Evolutionary conservation across 2,888 invertebrate genomes (phyloP).

Genomic region (Petrolisthes manimaculis): DNA sequence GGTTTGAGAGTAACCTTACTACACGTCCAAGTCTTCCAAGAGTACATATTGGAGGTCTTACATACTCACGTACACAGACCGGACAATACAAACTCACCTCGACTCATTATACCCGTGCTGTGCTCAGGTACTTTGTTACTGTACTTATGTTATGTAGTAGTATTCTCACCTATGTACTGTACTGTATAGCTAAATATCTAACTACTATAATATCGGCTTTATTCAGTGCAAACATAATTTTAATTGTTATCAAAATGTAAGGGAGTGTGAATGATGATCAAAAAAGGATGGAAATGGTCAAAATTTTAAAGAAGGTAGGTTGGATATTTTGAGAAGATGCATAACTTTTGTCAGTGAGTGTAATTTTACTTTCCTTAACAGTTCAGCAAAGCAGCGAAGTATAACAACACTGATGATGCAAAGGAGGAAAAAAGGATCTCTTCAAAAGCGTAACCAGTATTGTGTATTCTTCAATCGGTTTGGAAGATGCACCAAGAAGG

Average conservation of each 20-base stretch:
- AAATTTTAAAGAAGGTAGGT: too few relatives aligned
- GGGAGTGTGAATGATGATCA: too few relatives aligned
- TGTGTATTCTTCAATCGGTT: constrained; percentile 86
- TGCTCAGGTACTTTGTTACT: constrained; percentile 27
- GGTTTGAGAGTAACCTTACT: neutral
- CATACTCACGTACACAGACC: constrained; percentile 43
- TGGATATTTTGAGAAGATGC: too few relatives aligned
- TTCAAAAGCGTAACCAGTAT: constrained; percentile 70
- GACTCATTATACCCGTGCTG: constrained; percentile 45
- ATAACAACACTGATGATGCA: constrained; percentile 38
- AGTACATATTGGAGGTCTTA: constrained; percentile 49
- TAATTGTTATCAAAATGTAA: too few relatives aligned
- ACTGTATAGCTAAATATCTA: too few relatives aligned
- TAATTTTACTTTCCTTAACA: neutral
- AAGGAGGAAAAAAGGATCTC: constrained; percentile 20
- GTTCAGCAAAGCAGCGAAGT: constrained; percentile 56
- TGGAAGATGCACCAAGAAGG: constrained; percentile 84
- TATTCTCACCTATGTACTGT: too few relatives aligned
- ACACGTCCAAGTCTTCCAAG: constrained; percentile 13
- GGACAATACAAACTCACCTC: constrained; percentile 52
- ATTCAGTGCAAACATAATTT: too few relatives aligned
- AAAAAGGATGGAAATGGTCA: too few relatives aligned
- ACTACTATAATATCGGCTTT: too few relatives aligned
- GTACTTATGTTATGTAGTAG: too few relatives aligned
- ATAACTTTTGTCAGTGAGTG: too few relatives aligned